Evolutionary conservation across 2,888 invertebrate species (phyloP), one percentile per base, ranked within the genome.

Genomic region (Drosophila lutescens): DNA sequence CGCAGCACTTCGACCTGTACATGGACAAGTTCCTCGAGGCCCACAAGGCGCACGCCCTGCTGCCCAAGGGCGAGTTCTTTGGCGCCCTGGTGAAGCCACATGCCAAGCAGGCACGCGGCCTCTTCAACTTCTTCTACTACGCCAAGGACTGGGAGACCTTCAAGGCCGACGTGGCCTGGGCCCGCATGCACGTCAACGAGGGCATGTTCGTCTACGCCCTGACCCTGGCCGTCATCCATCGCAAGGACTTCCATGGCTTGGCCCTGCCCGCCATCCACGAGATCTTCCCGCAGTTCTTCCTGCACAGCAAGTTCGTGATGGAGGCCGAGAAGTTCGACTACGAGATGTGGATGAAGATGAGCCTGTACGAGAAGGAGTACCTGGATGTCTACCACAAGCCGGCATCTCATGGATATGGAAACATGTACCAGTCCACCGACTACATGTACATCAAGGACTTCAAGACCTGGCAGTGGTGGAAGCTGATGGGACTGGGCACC

Each of bases 231-330:
- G 55, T 58, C 10, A 54, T 95, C 43, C 95, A 95, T 78, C 94
- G 95, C 36, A 91, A 91, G 6, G 95, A 95, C 72, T 94, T 94
- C 61, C 93, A 94, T 80, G 95, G 94, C 23, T 91, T 96, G 55
- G 92, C 94, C 36, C 91, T 96, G 10, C 96, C 96, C 15, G 94
- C 96, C 51, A 93, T 95, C 59, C 95, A 96, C 86, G 96, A 96
- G 91, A 93, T 96, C 71, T 94, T 94, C 90, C 96, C 96, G 0
- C 94, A 95, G 77, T 94, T 93, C 91, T 96, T 95, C 93, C 93
- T 95, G 90, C 95, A 95, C 87, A 93, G 93, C 60, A 94, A 95
- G 85, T 93, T 95, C 66, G 94, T 96, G 90, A 93, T 94, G 44
- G 93, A 94, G 67, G 95, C 95, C 7, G 94, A 95, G 78, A 89